Evolutionary conservation across 2,888 invertebrate species (phyloP), one percentile per base, ranked within the genome.

Genomic region (Pegoplata infirma): DNA sequence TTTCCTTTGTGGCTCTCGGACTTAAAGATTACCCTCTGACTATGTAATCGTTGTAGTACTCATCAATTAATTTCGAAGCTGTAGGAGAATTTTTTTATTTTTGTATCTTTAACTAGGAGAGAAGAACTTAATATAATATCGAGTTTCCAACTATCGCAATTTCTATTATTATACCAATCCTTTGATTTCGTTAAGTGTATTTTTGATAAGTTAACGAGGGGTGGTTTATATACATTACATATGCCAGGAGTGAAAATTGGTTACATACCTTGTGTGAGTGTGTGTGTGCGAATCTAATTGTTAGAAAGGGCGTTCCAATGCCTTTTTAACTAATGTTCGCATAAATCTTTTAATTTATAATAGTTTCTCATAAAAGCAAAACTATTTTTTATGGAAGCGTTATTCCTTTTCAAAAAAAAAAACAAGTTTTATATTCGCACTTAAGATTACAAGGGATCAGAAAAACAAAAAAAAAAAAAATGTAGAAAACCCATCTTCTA

Each of bases 361-460:
- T 63, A 47, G 47, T 68, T 75, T 66, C 74, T 61, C 74, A 75
- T 68, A 61, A 74, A 67, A 53, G 16, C 19, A 25, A 4, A 5
- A 25, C 25, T 25, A 6, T 10, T 47, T 51, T 21, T 59, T 36
- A 2, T 59, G 28, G 46, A 53, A 47, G 49, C 61, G 25, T 25
- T 61, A 6, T 61, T 7, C 59, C 59, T 47, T 12, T 16, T 23
- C 12, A 14, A 2, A 12, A 21, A n/a, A 19, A 23, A 14, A 25
- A 68, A 63, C 68, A 8, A 36, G 68, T 75, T 56, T 68, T 25
- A 55, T 40, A 36, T 61, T 56, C 61, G 16, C 40, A 63, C 47
- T 56, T 28, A 49, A 63, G 21, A 40, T 46, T 49, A 28, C 47
- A 56, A 68, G 55, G 53, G 21, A 68, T 56, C n/a, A 40, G 5